phyloP scores from a whole-genome alignment of 2,797 vertebrate species.

The Huso huso region DNA sequence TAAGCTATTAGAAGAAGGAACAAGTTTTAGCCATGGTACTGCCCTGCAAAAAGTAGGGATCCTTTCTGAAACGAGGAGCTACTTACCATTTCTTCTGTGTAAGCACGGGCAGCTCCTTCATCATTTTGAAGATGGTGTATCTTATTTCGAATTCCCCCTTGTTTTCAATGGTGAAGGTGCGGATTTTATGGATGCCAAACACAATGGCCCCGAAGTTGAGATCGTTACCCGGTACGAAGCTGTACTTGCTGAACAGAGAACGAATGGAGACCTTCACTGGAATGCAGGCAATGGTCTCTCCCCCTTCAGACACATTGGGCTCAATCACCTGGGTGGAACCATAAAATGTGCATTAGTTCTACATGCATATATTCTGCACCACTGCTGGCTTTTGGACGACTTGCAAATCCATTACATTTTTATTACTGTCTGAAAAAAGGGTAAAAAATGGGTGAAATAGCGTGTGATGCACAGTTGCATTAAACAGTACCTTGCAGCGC shows the following conservation, averaged over 20 bases:
- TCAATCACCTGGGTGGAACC: constrained; percentile 67
- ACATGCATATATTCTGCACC: no score
- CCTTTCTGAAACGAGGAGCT: no score
- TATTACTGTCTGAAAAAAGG: neutral
- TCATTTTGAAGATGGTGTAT: constrained; percentile 51
- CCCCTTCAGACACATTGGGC: constrained; percentile 48
- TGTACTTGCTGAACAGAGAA: constrained; percentile 69
- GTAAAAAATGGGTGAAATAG: no score
- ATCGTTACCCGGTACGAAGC: constrained; percentile 58
- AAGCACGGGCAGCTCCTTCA: constrained; percentile 22
- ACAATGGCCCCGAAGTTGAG: constrained; percentile 72
- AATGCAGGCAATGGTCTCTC: constrained; percentile 57
- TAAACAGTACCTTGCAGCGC: constrained; percentile 62
- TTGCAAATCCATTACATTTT: neutral
- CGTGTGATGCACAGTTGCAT: neutral
- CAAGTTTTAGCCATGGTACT: no score
- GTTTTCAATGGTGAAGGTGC: constrained; percentile 70
- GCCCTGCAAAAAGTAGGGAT: no score
- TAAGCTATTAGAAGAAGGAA: no score
- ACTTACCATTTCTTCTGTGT: constrained; percentile 51
- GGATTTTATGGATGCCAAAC: constrained; percentile 52
- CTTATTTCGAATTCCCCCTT: constrained; percentile 57
- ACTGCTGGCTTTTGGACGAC: no score
- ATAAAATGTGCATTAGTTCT: neutral
- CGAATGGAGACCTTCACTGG: constrained; percentile 62